Conservation (phyloP, 1,140 invertebrate species). For the Araneus ventricosus region DNA sequence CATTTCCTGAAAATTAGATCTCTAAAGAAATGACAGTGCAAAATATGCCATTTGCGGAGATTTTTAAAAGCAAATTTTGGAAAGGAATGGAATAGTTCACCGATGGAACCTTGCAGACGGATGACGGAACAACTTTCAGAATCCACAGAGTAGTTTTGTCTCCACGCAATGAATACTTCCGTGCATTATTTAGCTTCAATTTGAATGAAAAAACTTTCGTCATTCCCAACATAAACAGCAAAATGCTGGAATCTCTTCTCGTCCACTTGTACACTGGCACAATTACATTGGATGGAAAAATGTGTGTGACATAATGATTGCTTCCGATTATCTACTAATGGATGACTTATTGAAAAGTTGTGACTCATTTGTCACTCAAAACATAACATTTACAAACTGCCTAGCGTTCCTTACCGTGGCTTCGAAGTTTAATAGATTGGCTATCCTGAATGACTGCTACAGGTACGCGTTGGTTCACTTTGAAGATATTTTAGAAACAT, state of each 20-base stretch:
- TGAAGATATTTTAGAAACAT: background rate
- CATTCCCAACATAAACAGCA: background rate
- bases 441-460: background rate
- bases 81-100: too few species aligned
- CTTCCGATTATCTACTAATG: conserved; percentile 3
- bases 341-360: background rate
- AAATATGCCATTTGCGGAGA: background rate
- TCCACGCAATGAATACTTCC: too few species aligned
- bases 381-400: background rate
- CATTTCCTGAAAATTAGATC: too few species aligned
- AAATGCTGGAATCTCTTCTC: background rate
- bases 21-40: too few species aligned
- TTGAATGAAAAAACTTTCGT: too few species aligned
- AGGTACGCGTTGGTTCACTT: background rate
- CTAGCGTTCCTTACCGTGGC: background rate
- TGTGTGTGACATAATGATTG: too few species aligned
- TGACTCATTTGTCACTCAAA: background rate
- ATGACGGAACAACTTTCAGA: too few species aligned
- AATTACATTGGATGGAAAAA: background rate
- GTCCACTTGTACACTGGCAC: background rate
- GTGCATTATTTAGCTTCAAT: too few species aligned
- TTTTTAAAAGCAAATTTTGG: background rate
- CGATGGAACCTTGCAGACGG: too few species aligned
- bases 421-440: background rate
- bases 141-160: too few species aligned